phyloP scores from a whole-genome alignment of 2,797 vertebrate genomes.

The Melanotaenia nigrans region DNA sequence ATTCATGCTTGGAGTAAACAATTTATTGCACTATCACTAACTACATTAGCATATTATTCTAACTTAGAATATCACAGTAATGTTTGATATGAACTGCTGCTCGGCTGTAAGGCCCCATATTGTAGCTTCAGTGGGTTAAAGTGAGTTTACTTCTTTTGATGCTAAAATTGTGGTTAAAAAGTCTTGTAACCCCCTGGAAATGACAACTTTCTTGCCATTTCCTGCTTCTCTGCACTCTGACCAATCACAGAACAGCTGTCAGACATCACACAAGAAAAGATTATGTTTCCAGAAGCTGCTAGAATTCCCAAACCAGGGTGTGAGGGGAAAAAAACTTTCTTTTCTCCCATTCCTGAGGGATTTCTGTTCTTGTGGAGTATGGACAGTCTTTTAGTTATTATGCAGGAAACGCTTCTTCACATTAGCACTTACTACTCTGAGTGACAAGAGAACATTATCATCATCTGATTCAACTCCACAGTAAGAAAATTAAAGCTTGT shows the following conservation, averaged over 20 bases:
- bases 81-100: neutral
- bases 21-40: too few species aligned
- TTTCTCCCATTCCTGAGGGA: too few species aligned
- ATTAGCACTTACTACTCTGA: constrained; percentile 6
- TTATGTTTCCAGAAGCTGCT: too few species aligned
- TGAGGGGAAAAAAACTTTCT: too few species aligned
- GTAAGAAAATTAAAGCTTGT: constrained; percentile 33
- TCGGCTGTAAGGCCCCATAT: neutral
- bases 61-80: neutral
- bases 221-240: too few species aligned
- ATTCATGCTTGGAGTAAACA: neutral
- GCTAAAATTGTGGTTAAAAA: neutral
- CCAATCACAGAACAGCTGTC: too few species aligned
- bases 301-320: too few species aligned
- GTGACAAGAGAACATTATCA: constrained; percentile 14
- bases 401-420: constrained; percentile 7
- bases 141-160: neutral
- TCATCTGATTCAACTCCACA: constrained; percentile 8
- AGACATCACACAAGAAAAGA: too few species aligned
- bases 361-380: too few species aligned
- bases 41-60: too few species aligned
- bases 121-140: neutral
- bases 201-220: too few species aligned
- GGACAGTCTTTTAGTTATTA: constrained; percentile 10
- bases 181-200: constrained; percentile 6